Percentiles rank a stretch among this genome's conserved stretches.
Evolutionary conservation across 2,797 vertebrate species (phyloP).

Genomic region (Gymnocypris eckloni): DNA sequence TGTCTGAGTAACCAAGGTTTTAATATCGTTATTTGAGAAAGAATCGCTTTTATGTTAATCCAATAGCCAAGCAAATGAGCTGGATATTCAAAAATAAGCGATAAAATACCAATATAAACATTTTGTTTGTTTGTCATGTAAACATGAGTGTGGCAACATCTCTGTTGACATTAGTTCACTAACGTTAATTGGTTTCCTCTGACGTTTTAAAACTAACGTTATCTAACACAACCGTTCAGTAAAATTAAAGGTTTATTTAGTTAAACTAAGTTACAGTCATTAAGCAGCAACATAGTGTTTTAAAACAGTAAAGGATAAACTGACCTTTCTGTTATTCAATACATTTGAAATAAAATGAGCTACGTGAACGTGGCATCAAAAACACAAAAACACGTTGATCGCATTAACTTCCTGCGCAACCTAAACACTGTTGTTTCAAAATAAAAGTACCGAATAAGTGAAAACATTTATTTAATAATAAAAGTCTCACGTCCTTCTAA

Average conservation of each 20-base stretch:
- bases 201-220: not conserved
- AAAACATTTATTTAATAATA: not conserved
- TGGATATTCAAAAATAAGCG: not conserved
- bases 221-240: not conserved
- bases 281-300: not conserved
- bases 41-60: not conserved
- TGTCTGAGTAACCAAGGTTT: not conserved
- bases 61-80: not conserved
- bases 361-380: constrained; percentile 33
- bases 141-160: not conserved
- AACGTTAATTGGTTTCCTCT: not conserved
- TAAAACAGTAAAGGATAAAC: not conserved
- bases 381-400: not conserved
- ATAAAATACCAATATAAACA: not conserved
- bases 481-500: not conserved
- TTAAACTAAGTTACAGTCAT: not conserved
- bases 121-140: not conserved
- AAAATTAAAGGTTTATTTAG: not conserved
- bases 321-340: constrained; percentile 5
- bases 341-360: not conserved
- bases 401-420: not conserved
- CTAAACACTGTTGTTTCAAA: not conserved
- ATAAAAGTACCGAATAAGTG: not conserved
- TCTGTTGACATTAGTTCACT: not conserved
- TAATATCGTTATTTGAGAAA: not conserved